Evolutionary conservation across 2,113 vertebrate genomes (phyloP), one percentile per base, ranked within the genome.

Genomic region (Dascyllus trimaculatus): DNA sequence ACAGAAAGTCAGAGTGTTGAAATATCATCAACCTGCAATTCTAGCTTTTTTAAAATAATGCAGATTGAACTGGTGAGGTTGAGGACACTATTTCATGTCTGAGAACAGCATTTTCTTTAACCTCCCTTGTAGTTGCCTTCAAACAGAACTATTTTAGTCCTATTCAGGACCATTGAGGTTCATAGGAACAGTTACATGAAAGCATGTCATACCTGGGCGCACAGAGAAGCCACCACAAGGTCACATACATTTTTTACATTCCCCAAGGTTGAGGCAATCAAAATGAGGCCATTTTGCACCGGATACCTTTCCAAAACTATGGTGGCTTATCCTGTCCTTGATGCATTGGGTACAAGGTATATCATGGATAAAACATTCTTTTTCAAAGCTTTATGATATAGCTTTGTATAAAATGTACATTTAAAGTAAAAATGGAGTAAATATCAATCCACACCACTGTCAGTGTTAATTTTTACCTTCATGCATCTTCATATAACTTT

Each of bases 181-280:
- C 26, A 24, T 19, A 45, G 24, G 24, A 22, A 40, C 8, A 21
- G n/a, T 15, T 24, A 1, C 15, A 25, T 69, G 25, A 48, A 71
- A 56, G 35, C 46, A 35, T 70, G 35, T 62, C 13, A 29, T 40
- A 58, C 53, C 63, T 59, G 54, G 54, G 43, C 51, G 7, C 17
- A 19, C 13, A 21, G 10, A 46, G 26, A 40, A 25, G 17, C 49
- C 43, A 40, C 45, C 24, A 2, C 9, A 29, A 22, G 56, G 21
- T 15, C 24, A 22, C 4, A 6, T 62, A 13, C 29, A 46, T 24
- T 11, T 3, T 60, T 43, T 43, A 40, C 15, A 26, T 52, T 59
- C 8, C 10, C 18, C 29, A 10, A 35, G 57, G 15, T 15, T 60
- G 13, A 35, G n/a, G 43, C 10, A 71, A 71, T 58, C 15, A 48